Conservation (phyloP, 2,113 vertebrate genomes). For the Nibea albiflora region DNA sequence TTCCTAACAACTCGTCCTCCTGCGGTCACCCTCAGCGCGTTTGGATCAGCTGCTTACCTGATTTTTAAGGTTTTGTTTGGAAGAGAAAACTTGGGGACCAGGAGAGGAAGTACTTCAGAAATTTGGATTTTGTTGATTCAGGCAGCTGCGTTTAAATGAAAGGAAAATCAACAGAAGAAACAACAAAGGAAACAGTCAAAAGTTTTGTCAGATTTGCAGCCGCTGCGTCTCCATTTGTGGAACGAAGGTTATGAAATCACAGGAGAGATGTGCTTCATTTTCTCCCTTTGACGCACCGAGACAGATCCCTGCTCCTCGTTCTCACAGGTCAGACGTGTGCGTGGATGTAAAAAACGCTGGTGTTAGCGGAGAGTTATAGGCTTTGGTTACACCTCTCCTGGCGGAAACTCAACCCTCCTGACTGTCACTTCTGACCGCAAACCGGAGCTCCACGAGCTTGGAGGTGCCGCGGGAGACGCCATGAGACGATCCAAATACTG, state of each 20-base stretch:
- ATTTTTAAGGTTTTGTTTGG: neutral
- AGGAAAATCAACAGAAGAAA: neutral
- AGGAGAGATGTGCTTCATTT: constrained; percentile 13
- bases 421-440: neutral
- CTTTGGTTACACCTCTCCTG: constrained; percentile 20
- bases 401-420: constrained; percentile 25
- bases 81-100: neutral
- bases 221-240: constrained; percentile 8
- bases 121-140: constrained; percentile 17
- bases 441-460: constrained; percentile 36
- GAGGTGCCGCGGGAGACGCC: constrained; percentile 25
- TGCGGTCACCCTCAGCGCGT: neutral
- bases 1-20: neutral
- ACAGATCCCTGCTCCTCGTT: neutral
- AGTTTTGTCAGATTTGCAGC: constrained; percentile 2
- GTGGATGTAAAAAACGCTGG: constrained; percentile 36
- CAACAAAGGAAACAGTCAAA: neutral
- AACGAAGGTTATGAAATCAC: neutral
- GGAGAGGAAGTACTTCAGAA: neutral
- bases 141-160: neutral
- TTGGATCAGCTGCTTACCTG: neutral
- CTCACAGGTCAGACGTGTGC: neutral
- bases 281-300: neutral
- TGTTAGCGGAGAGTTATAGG: fast-evolving
- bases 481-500: constrained; percentile 53